Evolutionary conservation across 1,140 invertebrate genomes (phyloP).

Genomic region (Macrotrachela quadricornifera): DNA sequence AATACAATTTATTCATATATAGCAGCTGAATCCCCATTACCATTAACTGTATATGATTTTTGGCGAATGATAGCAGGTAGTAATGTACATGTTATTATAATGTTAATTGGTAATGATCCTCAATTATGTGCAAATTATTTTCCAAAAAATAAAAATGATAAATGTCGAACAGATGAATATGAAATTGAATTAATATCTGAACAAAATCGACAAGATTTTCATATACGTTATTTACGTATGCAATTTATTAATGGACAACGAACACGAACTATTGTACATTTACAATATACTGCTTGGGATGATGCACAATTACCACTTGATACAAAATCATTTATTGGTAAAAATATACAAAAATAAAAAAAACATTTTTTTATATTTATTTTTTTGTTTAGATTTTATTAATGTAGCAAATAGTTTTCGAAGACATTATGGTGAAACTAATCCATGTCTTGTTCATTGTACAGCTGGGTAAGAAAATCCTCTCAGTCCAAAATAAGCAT

Average conservation of each 20-base stretch:
- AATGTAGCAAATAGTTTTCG: too few relatives aligned
- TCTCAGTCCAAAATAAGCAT: too few relatives aligned
- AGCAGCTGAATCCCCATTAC: conserved; percentile 76
- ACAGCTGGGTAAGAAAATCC: too few relatives aligned
- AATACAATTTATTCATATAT: conserved; percentile 40
- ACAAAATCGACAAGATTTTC: too few relatives aligned
- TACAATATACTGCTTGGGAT: conserved; percentile 55
- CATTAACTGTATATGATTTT: conserved; percentile 67
- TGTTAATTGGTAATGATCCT: conserved; percentile 58
- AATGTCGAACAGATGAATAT: conserved; percentile 9
- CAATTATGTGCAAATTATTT: conserved; percentile 30
- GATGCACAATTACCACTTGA: conserved; percentile 44
- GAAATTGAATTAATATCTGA: background rate
- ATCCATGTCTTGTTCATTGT: too few relatives aligned
- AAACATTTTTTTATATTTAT: background rate
- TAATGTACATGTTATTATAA: conserved; percentile 63
- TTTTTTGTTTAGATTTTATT: background rate
- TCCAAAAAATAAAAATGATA: conserved; percentile 12
- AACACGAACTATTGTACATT: conserved; percentile 48
- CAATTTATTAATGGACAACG: conserved; percentile 18
- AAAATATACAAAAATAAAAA: background rate
- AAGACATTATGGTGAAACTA: too few relatives aligned
- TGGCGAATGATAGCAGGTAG: conserved; percentile 75
- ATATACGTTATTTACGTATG: conserved; percentile 14
- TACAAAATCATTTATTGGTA: conserved; percentile 42